Evolutionary conservation across 2,888 invertebrate genomes (phyloP).

Genomic region (Lepidocyrtoides sp.): DNA sequence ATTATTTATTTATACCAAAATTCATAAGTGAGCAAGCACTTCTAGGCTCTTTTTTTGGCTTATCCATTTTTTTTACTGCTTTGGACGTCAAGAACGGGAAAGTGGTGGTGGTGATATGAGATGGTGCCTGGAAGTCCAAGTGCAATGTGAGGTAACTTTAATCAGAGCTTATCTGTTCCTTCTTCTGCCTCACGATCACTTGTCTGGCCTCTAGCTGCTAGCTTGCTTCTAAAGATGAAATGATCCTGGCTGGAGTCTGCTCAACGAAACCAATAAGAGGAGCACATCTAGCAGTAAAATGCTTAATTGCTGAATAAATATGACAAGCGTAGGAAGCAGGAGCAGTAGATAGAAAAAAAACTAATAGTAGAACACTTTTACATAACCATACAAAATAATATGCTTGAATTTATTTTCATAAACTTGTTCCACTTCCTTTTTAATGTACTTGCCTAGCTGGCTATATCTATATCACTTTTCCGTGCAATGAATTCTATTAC

Average conservation of each 20-base stretch:
- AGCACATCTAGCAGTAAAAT: not conserved
- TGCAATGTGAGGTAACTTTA: constrained; percentile 79
- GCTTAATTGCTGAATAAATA: constrained; percentile 60
- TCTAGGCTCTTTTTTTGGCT: constrained; percentile 9
- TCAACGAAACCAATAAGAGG: constrained; percentile 10
- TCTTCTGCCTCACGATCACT: constrained; percentile 30
- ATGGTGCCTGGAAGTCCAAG: constrained; percentile 79
- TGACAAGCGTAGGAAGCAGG: not conserved
- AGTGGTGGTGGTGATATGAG: constrained; percentile 60
- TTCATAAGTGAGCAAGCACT: not conserved
- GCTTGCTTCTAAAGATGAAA: not conserved
- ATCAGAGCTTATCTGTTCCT: constrained; percentile 77
- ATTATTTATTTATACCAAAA: not conserved
- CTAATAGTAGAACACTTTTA: not conserved
- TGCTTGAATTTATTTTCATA: not conserved
- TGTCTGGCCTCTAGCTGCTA: constrained; percentile 56
- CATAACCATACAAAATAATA: constrained; percentile 2
- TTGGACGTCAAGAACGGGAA: constrained; percentile 23
- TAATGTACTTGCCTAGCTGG: not conserved
- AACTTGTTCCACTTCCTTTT: constrained; percentile 59
- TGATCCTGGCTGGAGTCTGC: constrained; percentile 46
- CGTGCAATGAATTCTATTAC: not conserved
- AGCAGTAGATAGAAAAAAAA: not conserved
- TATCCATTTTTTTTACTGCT: constrained; percentile 43
- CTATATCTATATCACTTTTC: not conserved